Conservation (phyloP, 2,113 vertebrate genomes). For the Phalacrocorax brasilianus region DNA sequence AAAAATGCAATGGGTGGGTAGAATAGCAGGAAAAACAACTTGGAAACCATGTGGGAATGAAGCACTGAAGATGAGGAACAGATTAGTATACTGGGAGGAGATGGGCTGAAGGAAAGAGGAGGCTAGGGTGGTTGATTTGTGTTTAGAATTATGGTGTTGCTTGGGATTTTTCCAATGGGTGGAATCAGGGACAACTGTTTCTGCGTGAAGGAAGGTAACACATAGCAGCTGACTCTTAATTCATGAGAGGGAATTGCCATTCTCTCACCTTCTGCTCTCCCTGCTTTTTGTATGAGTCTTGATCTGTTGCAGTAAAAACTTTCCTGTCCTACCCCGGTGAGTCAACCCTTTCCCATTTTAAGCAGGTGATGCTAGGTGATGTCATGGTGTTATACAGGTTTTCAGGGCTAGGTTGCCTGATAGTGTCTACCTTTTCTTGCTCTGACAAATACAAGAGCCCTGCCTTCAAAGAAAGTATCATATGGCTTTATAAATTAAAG, state of each 20-base stretch:
- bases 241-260: not conserved
- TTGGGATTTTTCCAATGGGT: not conserved
- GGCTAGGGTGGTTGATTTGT: not conserved
- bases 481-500: not conserved
- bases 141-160: not conserved
- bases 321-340: not conserved
- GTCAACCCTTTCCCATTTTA: not conserved
- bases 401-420: not conserved
- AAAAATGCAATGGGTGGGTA: not conserved
- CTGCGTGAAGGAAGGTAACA: not conserved
- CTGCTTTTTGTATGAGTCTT: not conserved
- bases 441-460: not conserved
- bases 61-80: not conserved
- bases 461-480: slow-evolving; percentile 8
- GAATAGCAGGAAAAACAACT: not conserved
- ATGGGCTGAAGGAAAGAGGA: not conserved
- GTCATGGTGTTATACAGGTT: slow-evolving; percentile 4
- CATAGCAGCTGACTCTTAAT: not conserved
- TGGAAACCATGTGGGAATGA: not conserved
- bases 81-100: not conserved
- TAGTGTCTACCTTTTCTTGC: slow-evolving; percentile 23
- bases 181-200: not conserved
- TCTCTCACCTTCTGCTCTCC: not conserved
- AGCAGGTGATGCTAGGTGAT: not conserved
- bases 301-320: not conserved